Conservation (phyloP, 2,888 invertebrate genomes). For the Tortrix viridana region DNA sequence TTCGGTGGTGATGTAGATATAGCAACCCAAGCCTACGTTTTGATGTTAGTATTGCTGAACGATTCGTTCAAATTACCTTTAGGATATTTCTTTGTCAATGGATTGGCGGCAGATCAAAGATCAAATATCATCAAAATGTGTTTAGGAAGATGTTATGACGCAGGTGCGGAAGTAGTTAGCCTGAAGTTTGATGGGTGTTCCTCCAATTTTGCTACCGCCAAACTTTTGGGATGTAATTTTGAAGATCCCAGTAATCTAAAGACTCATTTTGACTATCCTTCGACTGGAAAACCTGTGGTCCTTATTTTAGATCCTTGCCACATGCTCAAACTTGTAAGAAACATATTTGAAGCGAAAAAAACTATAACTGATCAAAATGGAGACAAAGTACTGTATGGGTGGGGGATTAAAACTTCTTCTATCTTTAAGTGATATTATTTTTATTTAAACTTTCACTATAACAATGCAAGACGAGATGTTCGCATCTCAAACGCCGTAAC, state of each 20-base stretch:
- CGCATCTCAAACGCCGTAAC: no score
- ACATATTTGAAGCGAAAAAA: not conserved
- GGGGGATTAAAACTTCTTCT: no score
- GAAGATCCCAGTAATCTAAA: not conserved
- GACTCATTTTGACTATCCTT: not conserved
- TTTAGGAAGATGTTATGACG: constrained; percentile 18
- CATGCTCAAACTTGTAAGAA: constrained; percentile 8
- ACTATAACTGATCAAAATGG: not conserved
- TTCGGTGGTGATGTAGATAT: not conserved
- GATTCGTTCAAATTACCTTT: constrained; percentile 12
- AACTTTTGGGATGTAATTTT: constrained; percentile 8
- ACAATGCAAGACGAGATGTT: no score
- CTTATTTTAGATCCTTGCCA: constrained; percentile 17
- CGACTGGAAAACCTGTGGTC: not conserved
- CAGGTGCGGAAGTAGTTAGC: not conserved
- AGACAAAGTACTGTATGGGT: no score
- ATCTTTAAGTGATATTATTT: no score
- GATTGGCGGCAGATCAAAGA: constrained; percentile 8
- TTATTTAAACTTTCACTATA: no score
- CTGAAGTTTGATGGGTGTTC: constrained; percentile 10
- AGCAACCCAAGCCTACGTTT: no score
- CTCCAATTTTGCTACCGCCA: not conserved
- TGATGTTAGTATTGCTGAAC: no score
- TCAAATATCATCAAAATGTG: constrained; percentile 7
- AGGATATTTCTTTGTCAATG: constrained; percentile 22